A percentile compares a stretch with the other conserved stretches of the same genome.
Evolutionary conservation across 2,797 vertebrate species (phyloP).

Genomic region (Falco berigora): DNA sequence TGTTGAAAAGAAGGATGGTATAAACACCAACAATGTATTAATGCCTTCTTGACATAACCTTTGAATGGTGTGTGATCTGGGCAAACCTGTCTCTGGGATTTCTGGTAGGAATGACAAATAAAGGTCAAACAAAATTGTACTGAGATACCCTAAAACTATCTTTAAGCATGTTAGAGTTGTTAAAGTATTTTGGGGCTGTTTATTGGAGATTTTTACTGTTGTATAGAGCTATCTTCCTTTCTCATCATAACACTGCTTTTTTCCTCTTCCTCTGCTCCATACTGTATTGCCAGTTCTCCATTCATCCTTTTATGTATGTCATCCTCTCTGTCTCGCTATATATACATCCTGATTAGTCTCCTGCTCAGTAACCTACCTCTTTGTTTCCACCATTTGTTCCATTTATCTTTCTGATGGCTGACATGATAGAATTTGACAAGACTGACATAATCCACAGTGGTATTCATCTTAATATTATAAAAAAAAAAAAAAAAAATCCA

Average conservation of each 20-base stretch:
- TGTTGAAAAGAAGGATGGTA: neutral
- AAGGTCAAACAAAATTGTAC: neutral
- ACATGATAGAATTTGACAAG: constrained; percentile 60
- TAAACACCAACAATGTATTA: neutral
- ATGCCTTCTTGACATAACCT: neutral
- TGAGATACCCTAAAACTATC: neutral
- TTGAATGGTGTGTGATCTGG: neutral
- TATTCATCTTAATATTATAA: constrained; percentile 18
- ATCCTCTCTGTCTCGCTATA: neutral
- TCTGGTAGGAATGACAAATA: neutral
- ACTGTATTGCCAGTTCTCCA: neutral
- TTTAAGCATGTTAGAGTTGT: neutral
- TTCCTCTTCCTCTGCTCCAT: neutral
- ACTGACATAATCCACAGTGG: constrained; percentile 42
- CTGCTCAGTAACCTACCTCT: constrained; percentile 12
- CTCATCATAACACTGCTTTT: neutral
- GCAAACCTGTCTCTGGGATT: neutral
- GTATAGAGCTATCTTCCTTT: neutral
- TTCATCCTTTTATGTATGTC: neutral
- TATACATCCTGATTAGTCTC: constrained; percentile 2
- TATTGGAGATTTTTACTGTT: neutral
- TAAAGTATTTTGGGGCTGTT: neutral
- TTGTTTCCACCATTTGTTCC: constrained; percentile 49
- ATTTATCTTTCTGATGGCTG: constrained; percentile 59
- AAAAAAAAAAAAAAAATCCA: neutral